Evolutionary conservation across 2,888 invertebrate genomes (phyloP), one percentile per base, ranked within the genome.

Genomic region (Diplazon laetatorius): DNA sequence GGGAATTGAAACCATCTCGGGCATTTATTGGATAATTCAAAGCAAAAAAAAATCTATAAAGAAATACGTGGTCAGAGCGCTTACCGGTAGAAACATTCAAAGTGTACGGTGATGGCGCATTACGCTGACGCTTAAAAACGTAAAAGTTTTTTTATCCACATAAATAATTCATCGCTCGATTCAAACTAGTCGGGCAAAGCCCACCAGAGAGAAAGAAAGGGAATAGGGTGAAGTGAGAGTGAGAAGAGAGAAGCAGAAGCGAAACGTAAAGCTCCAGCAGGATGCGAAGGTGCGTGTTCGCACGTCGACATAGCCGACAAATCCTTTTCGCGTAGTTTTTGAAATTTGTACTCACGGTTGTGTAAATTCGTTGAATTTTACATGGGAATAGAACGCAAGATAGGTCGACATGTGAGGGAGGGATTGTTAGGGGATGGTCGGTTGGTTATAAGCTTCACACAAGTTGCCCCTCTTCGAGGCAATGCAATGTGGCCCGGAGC

Each of bases 311-410:
- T 20, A 35, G 48, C 68, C 57, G 72, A 82, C 83, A 83, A 87
- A 87, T 87, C 85, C 84, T 84, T 80, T 82, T 55, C 20, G 55
- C 78, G 76, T 85, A 87, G 82, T n/a, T n/a, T 87, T 86, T 59
- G 81, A 81, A 86, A 87, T 88, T 86, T 86, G 85, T 87, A 88
- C 85, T 83, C 85, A 84, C 85, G 87, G 88, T 87, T 86, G 88
- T 87, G 87, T 76, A 85, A 86, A 88, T 87, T 76, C 48, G 55
- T 50, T 57, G 68, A 80, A 79, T 82, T 76, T 74, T 73, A 62
- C 68, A 63, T 69, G 10, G 48, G 12, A 55, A 42, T 14, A n/a
- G n/a, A n/a, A 25, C 16, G n/a, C 37, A 42, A 62, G 66, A 75
- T 48, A 42, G 59, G 76, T 60, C n/a, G n/a, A n/a, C n/a, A n/a